Base-by-base conservation (phyloP, 2,797 vertebrate species). In the Holocentrus rufus region DNA sequence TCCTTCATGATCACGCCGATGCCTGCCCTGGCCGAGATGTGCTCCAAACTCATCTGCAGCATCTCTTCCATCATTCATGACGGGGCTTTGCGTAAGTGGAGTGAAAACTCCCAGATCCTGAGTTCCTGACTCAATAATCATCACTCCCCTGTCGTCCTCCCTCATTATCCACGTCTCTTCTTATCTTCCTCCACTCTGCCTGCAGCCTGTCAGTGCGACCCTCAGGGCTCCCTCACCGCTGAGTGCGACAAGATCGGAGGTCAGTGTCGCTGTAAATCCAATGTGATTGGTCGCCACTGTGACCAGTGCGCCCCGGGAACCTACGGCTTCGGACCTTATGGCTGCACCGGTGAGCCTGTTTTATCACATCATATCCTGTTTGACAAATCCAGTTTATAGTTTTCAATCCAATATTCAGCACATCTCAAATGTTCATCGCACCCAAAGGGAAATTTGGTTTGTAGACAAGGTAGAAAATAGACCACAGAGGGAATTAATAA, bases 141-240 rank as follows among this genome's bases (percentile, higher is more conserved):
- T 20, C 34, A 0, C 2, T 53, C 22, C 15, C 46, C 22, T 39
- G 20, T 17, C n/a, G 6, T 47, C 9, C 1, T 49, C 15, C 14
- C 18, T 34, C 17, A 4, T 30, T 34, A n/a, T 20, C 22, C 18
- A 8, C 31, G 0, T 11, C 20, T 23, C 23, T 10, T 62, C 23
- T 23, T 11, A 9, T 68, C 1, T 20, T 2, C 31, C 1, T 69
- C 9, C 30, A 44, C 60, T 25, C 60, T 69, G 14, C 63, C 0
- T 49, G 8, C 93, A 98, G 96, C 92, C 50, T 96, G 96, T 84
- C 89, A 94, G 77, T 97, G 95, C 57, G 91, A 96, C 83, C 94
- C 91, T 0, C 94, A 97, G 88, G 95, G 95, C 47, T 97, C 96
- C 17, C 86, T 94, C 86, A 96, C 92, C 63, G 90, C 94, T 0